Evolutionary conservation across 2,888 invertebrate species (phyloP).

Genomic region (Lasioglossum malachurum): DNA sequence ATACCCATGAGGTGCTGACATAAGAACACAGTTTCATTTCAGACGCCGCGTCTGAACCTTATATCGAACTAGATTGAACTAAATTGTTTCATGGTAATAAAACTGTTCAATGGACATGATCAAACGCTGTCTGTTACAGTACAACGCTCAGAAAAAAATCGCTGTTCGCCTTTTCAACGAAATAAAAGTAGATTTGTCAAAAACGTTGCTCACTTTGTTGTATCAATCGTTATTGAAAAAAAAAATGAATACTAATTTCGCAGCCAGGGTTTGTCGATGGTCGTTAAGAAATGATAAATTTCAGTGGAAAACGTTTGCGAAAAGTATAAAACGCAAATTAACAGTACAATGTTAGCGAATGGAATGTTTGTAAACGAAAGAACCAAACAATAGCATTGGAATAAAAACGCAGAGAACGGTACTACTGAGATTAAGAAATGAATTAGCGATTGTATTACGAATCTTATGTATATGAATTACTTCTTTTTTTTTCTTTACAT

Average conservation of each 20-base stretch:
- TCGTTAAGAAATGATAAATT: slow-evolving; percentile 13
- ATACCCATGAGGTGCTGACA: slow-evolving; percentile 10
- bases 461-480: slow-evolving; percentile 61
- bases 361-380: slow-evolving; percentile 56
- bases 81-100: slow-evolving; percentile 37
- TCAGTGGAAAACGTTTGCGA: not conserved
- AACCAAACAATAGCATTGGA: slow-evolving; percentile 28
- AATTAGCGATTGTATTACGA: slow-evolving; percentile 58
- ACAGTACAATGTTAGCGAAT: slow-evolving; percentile 14
- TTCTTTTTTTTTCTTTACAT: slow-evolving; percentile 65
- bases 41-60: slow-evolving; percentile 27
- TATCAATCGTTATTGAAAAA: not conserved
- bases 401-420: slow-evolving; percentile 28
- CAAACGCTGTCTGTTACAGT: slow-evolving; percentile 19
- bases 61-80: slow-evolving; percentile 41
- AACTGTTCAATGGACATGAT: slow-evolving; percentile 20
- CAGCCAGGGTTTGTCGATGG: slow-evolving; percentile 8
- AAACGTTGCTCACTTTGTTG: slow-evolving; percentile 1
- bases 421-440: slow-evolving; percentile 57
- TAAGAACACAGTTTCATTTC: slow-evolving; percentile 43
- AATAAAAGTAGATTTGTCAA: not conserved
- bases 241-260: slow-evolving; percentile 15
- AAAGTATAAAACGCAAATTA: slow-evolving; percentile 19
- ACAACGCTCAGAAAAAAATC: not conserved
- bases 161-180: not conserved